Evolutionary conservation across 2,888 invertebrate genomes (phyloP).

Genomic region (Neelides folsomi): DNA sequence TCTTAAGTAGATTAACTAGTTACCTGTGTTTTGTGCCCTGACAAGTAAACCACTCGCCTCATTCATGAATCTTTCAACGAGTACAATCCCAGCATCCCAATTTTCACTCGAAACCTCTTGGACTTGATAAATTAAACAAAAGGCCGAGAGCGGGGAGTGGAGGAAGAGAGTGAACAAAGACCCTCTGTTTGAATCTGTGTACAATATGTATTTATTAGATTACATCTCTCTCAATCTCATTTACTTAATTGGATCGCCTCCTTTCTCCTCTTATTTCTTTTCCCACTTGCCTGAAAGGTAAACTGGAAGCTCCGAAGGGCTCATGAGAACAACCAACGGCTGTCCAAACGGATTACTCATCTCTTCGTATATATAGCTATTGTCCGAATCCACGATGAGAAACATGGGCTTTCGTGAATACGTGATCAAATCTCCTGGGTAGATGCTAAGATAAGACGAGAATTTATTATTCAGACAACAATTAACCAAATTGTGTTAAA

Average conservation of each 20-base stretch:
- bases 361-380: conserved; percentile 81
- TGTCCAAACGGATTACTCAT: conserved; percentile 85
- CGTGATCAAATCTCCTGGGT: conserved; percentile 85
- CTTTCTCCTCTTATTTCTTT: not conserved
- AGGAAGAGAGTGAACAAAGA: conserved; percentile 89
- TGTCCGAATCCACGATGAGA: conserved; percentile 88
- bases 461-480: conserved; percentile 2
- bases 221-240: not conserved
- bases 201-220: not conserved
- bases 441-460: conserved; percentile 44
- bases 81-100: conserved; percentile 81
- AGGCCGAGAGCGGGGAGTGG: conserved; percentile 81
- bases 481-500: conserved; percentile 1
- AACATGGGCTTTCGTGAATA: conserved; percentile 86
- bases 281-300: conserved; percentile 62
- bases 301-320: conserved; percentile 76
- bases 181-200: conserved; percentile 64
- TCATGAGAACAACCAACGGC: conserved; percentile 82
- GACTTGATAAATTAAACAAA: conserved; percentile 82
- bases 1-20: no score
- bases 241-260: not conserved
- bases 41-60: conserved; percentile 69
- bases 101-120: conserved; percentile 67
- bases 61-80: conserved; percentile 74
- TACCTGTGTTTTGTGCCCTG: not conserved